Base-by-base conservation (phyloP, 1,140 invertebrate genomes). In the Drosophila elegans region DNA sequence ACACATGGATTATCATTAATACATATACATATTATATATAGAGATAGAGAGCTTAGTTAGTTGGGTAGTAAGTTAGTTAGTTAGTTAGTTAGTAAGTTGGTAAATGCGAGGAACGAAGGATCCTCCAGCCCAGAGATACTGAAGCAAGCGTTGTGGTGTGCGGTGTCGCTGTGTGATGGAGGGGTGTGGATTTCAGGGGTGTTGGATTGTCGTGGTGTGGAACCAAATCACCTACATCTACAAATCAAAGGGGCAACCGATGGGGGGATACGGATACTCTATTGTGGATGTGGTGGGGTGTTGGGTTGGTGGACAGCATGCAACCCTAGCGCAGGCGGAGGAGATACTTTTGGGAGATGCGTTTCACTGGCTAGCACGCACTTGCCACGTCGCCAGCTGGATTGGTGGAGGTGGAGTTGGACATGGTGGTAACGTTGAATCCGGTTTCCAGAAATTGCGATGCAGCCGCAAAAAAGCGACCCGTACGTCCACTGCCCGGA, bases 361-460 rank as follows among this genome's bases (percentile, higher is more conserved):
- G 48, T 13, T 16, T 51, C 7, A 12, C 32, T 13, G 44, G 42
- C 21, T 49, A 49, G 12, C 61, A 84, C 83, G 83, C 83, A 88
- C 83, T 88, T 88, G 83, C 83, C 83, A 63, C 79, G 38, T 61
- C 59, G 39, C 45, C 46, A 4, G 45, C 32, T n/a, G 54, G 52
- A 27, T 44, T 57, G 10, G 48, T 45, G 46, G 32, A 32, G 49
- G 48, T 75, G 16, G 1, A 21, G 16, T 21, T 21, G 16, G 16
- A 21, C 1, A 21, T 21, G 16, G 16, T 57, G 10, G 48, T 45
- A 42, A 25, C 32, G 49, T 45, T 75, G 82, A 74, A 73, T 51
- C 84, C 83, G 39, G 83, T 83, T 49, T 89, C 83, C 75, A 88
- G 56, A 51, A 88, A 89, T n/a, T 88, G 83, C 34, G 83, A 52